phyloP scores from a whole-genome alignment of 2,113 vertebrate genomes.

The Hemicordylus capensis region DNA sequence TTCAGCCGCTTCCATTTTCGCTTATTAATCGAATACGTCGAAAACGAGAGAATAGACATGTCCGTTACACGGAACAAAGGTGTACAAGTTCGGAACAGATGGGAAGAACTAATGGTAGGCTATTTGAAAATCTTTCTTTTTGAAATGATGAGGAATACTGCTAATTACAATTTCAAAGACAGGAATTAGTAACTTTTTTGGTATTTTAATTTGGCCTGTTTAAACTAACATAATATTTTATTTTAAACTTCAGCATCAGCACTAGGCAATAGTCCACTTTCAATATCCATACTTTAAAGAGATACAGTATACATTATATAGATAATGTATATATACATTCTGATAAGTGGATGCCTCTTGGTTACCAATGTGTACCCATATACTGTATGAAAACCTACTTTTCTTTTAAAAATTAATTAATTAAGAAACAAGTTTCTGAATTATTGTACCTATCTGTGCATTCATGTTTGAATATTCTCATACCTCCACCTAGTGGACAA shows the following conservation, averaged over 20 bases:
- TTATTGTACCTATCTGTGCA: background rate
- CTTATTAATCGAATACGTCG: slow-evolving; percentile 83
- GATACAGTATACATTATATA: too few species aligned
- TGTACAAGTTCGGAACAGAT: slow-evolving; percentile 52
- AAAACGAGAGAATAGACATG: slow-evolving; percentile 76
- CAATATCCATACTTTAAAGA: background rate
- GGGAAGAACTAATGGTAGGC: slow-evolving; percentile 61
- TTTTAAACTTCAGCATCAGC: background rate
- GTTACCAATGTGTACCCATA: too few species aligned
- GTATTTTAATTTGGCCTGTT: background rate
- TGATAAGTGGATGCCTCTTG: background rate
- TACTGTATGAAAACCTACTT: background rate
- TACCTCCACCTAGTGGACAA: slow-evolving; percentile 74
- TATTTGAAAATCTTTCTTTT: background rate
- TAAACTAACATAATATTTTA: background rate
- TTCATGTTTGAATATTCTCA: background rate
- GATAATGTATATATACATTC: background rate
- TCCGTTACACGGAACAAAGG: slow-evolving; percentile 83
- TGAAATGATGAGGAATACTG: background rate
- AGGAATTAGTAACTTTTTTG: too few species aligned
- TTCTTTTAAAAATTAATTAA: background rate
- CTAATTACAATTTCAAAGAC: background rate
- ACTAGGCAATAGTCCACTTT: background rate
- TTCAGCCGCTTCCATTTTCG: slow-evolving; percentile 79
- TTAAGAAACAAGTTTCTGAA: background rate